Base-by-base conservation (phyloP, 1,140 invertebrate genomes). In the Pseudobourletiella spinata region DNA sequence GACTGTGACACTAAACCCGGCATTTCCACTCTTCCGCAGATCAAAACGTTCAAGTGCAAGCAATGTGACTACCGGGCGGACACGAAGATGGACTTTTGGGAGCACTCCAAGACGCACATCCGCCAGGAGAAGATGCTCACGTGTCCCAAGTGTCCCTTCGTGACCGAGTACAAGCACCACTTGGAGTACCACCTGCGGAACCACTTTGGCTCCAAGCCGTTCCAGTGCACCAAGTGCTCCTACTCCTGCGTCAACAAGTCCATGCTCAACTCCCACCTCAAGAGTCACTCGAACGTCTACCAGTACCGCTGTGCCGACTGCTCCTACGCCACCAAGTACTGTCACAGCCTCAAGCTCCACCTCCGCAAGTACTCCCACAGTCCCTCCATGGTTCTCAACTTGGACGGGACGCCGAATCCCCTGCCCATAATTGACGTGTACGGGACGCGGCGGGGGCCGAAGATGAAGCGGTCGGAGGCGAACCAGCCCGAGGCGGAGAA, bases 111-210 rank as follows among this genome's bases (percentile, higher is more conserved):
- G 43, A 78, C 77, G 4, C 97, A 99, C 76, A 97, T 99, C 63
- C 93, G 92, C 67, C 82, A 83, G 0, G 95, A 98, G 61, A 96
- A 95, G 72, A 79, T 95, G 59, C 77, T 99, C 1, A 84, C 83
- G 29, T 99, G 97, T 71, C 85, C 87, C 0, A 84, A 88, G 69
- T 99, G 97, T 73, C 87, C 89, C 0, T 99, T 99, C 74, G 92
- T 98, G 0, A 99, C 97, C 0, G 95, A 99, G 73, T 95, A 94
- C 77, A 99, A 99, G 71, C 97, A 99, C 74, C 97, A 99, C 71
- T 75, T 99, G 15, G 95, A 98, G 71, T 99, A 99, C 72, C 97
- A 98, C 74, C 80, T 97, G 69, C 80, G 91, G 6, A 98, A 98
- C 74, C 97, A 99, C 74, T 84, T 87, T 68, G 92, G 93, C 6